Conservation (phyloP, 92 coral and sea anemone genomes). For the Epizoanthus stellaris region DNA sequence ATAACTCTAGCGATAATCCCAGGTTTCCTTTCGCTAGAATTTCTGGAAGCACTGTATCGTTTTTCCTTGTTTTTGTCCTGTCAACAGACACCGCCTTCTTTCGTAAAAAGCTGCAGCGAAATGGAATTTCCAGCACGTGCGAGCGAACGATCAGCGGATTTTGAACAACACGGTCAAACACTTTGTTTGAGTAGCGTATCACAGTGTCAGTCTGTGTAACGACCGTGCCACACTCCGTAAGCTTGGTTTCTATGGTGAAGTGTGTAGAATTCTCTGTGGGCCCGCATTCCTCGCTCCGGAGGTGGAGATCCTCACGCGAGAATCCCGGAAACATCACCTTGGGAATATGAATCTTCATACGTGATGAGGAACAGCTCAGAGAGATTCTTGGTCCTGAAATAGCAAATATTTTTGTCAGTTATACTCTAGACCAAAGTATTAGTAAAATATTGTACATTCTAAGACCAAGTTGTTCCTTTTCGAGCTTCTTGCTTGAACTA, state of each 20-base stretch:
- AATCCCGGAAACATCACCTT: constrained; percentile 2
- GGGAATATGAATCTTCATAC: constrained; percentile 28
- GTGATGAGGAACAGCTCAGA: constrained; percentile 28
- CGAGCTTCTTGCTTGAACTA: too few relatives aligned
- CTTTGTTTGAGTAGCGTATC: constrained; percentile 33
- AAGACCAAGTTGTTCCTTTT: too few relatives aligned
- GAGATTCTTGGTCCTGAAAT: constrained; percentile 32
- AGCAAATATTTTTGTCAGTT: neutral
- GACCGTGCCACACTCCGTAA: constrained; percentile 27
- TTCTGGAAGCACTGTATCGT: constrained; percentile 24
- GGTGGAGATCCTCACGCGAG: constrained; percentile 28
- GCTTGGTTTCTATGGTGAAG: constrained; percentile 27
- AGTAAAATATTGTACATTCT: too few relatives aligned
- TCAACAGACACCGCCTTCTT: constrained; percentile 8
- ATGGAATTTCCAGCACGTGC: constrained; percentile 22
- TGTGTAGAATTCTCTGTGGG: constrained; percentile 18
- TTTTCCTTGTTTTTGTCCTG: constrained; percentile 17
- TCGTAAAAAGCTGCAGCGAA: constrained; percentile 31
- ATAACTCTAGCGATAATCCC: constrained; percentile 7
- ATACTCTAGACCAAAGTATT: too few relatives aligned
- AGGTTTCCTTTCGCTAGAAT: constrained; percentile 22
- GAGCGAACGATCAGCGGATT: constrained; percentile 16
- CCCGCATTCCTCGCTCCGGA: constrained; percentile 20
- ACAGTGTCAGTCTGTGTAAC: constrained; percentile 26
- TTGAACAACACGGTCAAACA: constrained; percentile 13